Conservation (phyloP, 2,113 vertebrate genomes). For the Malurus alboscapulatus region DNA sequence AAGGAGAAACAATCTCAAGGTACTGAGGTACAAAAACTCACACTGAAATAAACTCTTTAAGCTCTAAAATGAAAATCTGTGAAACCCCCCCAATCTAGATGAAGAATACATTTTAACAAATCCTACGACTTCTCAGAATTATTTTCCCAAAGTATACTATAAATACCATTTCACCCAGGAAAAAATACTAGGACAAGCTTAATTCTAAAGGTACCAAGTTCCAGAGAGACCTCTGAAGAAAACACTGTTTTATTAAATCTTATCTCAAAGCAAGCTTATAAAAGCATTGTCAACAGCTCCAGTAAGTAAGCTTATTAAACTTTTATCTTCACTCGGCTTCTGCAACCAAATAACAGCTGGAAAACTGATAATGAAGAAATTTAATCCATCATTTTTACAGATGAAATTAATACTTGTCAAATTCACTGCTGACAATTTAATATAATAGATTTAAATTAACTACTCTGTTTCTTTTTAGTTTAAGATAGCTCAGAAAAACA, state of each 20-base stretch:
- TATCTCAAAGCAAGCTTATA: slow-evolving; percentile 73
- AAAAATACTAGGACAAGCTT: background rate
- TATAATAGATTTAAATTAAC: slow-evolving; percentile 67
- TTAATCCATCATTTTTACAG: slow-evolving; percentile 81
- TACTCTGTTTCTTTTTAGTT: slow-evolving; percentile 11
- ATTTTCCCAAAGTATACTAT: background rate
- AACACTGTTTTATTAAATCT: slow-evolving; percentile 75
- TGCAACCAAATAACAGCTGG: slow-evolving; percentile 70
- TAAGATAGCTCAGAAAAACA: slow-evolving; percentile 40
- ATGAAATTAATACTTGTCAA: slow-evolving; percentile 85
- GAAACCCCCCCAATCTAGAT: fast-evolving
- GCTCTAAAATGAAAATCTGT: background rate
- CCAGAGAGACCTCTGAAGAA: slow-evolving; percentile 61
- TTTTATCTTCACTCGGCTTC: slow-evolving; percentile 65
- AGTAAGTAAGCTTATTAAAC: slow-evolving; percentile 81
- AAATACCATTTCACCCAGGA: background rate
- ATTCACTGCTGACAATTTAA: slow-evolving; percentile 80
- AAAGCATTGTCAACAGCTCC: slow-evolving; percentile 65
- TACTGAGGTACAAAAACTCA: background rate
- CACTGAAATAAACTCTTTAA: background rate
- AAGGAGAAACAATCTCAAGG: background rate
- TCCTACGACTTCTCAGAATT: background rate
- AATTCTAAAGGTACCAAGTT: slow-evolving; percentile 16
- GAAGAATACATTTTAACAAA: background rate
- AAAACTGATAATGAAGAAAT: slow-evolving; percentile 78